Evolutionary conservation across 2,797 vertebrate genomes (phyloP).

Genomic region (Sebastes dallii): DNA sequence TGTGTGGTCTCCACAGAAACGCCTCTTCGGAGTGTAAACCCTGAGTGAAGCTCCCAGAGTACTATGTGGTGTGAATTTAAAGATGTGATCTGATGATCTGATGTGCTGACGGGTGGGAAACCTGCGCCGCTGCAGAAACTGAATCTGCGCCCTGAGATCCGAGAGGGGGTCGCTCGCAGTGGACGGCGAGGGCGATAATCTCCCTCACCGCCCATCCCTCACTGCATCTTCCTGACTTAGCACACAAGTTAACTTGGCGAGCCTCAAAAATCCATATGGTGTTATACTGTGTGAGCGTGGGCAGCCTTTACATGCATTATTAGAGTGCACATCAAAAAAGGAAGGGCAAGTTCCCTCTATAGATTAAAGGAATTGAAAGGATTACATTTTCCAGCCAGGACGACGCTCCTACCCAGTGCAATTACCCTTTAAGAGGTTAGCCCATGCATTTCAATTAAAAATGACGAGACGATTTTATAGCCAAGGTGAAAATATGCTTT

Average conservation of each 20-base stretch:
- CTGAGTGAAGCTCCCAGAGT: constrained; percentile 45
- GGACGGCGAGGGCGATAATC: constrained; percentile 4
- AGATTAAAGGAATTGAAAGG: constrained; percentile 66
- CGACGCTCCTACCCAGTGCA: constrained; percentile 34
- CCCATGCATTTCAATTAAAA: constrained; percentile 62
- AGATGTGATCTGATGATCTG: constrained; percentile 64
- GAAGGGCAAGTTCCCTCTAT: constrained; percentile 40
- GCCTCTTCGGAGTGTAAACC: constrained; percentile 47
- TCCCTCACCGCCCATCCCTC: constrained; percentile 4
- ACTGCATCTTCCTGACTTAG: constrained; percentile 30
- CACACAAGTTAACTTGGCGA: constrained; percentile 45
- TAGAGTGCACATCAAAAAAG: constrained; percentile 63
- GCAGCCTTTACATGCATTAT: constrained; percentile 43
- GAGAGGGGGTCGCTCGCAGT: constrained; percentile 1
- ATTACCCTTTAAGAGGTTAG: constrained; percentile 50
- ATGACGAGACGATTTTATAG: constrained; percentile 46
- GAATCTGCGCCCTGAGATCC: constrained; percentile 35
- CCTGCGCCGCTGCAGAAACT: constrained; percentile 60
- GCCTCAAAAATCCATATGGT: constrained; percentile 37
- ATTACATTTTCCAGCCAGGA: constrained; percentile 63
- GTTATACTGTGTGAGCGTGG: neutral
- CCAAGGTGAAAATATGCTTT: constrained; percentile 45
- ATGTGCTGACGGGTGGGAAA: constrained; percentile 55
- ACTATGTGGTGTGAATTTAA: constrained; percentile 67
- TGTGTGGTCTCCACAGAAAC: constrained; percentile 49